Base-by-base conservation (phyloP, 2,888 invertebrate species). In the Nomada hirtipes region DNA sequence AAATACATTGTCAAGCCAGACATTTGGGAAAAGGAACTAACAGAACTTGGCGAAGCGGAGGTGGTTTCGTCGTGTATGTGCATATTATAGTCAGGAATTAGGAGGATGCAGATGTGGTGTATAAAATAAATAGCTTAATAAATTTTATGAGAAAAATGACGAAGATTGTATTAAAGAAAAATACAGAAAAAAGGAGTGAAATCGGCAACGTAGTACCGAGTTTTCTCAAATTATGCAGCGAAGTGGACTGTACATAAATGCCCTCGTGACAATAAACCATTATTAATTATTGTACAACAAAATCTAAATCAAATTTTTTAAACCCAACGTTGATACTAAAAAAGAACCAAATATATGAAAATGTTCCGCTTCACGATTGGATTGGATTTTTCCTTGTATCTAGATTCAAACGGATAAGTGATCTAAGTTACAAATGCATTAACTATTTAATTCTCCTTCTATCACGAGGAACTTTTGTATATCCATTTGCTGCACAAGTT, bases 1-100 rank as follows among this genome's bases (percentile, higher is more conserved):
- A 63, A 68, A 78, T 65, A 70, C 72, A 60, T 29, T 26, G 64
- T 36, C 18, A 47, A 53, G 57, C 26, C 59, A 67, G 68, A 36
- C 20, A 15, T 65, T 76, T 57, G 2, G 9, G 11, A 4, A 61
- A 67, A 75, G n/a, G 50, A 73, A 78, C 69, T 81, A 81, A 73
- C 82, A 85, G 82, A 88, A 86, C 78, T 79, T 84, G 57, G 63
- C 53, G 64, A 86, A 78, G 52, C 64, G 76, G 61, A 42, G 55
- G 65, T 36, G 83, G 73, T 71, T 36, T 70, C 44, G 11, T 47
- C 59, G 11, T 63, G 64, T 59, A 20, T 50, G 29, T 81, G 71
- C 55, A 75, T 47, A n/a, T 52, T 47, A 26, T 52, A 26, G 36
- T 50, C 0, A n/a, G 55, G 64, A 55, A 61, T 79, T 9, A 11